Base-by-base conservation (phyloP, 2,888 invertebrate genomes). In the Bombylius discolor region DNA sequence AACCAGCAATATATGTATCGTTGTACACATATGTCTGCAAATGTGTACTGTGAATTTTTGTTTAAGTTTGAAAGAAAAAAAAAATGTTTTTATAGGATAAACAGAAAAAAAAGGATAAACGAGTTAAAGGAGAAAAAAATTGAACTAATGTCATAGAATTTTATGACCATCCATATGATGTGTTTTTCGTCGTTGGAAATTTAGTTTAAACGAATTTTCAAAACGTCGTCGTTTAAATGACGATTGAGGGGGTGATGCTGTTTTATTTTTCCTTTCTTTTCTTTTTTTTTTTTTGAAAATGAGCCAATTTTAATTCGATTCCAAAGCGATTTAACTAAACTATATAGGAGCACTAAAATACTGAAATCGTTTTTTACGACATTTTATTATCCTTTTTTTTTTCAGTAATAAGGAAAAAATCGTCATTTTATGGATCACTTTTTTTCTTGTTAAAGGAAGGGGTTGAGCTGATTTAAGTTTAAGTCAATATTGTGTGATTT, bases 251-350 rank as follows among this genome's bases (percentile, higher is more conserved):
- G 9, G 36, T 36, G 36, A 36, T 36, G 8, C 5, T 23, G 23
- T 23, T 5, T 7, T 36, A 36, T 8, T 36, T 36, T 36, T 36
- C 34, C 5, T 36, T 36, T 36, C 1, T 36, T 36, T 36, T 36
- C 4, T 4, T 36, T 36, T 36, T 36, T 36, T 36, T 36, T 36
- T 5, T 58, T 56, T 59, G 56, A 56, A 52, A 55, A 59, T 55
- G 56, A 56, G 56, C 59, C 59, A 59, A 59, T 59, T 59, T 59
- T 59, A 59, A 59, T 59, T 56, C 59, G 56, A 59, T 56, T 56
- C 56, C 50, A 53, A 47, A 53, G 39, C 53, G 56, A 56, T 59
- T 59, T 59, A 56, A 50, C 56, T 55, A 11, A 11, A 42, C 12
- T 42, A 42, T 23, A 23, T 23, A 23, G 23, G 23, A 23, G 23